phyloP scores from a whole-genome alignment of 2,797 vertebrate species.

The Argyrosomus regius region DNA sequence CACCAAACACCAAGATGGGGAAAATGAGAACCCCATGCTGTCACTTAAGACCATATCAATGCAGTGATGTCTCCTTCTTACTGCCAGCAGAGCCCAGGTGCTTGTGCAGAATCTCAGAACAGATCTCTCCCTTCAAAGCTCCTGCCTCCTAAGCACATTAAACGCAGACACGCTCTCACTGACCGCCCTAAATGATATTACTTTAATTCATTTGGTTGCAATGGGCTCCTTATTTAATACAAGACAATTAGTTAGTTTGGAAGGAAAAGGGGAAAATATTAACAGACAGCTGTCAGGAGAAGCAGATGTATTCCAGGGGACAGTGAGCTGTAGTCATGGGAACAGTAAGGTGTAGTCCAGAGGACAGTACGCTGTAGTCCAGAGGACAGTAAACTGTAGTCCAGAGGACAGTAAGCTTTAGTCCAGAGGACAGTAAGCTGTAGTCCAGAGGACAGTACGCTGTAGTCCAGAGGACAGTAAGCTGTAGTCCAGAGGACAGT shows the following conservation, averaged over 20 bases:
- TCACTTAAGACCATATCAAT: conserved; percentile 59
- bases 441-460: too few relatives aligned
- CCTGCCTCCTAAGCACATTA: conserved; percentile 63
- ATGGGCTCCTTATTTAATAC: conserved; percentile 69
- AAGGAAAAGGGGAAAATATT: conserved; percentile 40
- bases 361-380: background rate
- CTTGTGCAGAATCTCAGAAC: conserved; percentile 38
- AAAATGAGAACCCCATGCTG: conserved; percentile 74
- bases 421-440: too few relatives aligned
- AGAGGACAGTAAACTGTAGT: too few relatives aligned
- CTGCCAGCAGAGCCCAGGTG: conserved; percentile 60
- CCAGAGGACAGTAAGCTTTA: too few relatives aligned
- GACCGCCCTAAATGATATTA: conserved; percentile 73
- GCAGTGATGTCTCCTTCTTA: conserved; percentile 36
- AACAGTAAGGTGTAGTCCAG: too few relatives aligned
- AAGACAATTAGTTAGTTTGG: conserved; percentile 48
- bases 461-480: too few relatives aligned
- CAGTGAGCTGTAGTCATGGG: conserved; percentile 1
- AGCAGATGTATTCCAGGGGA: conserved; percentile 19
- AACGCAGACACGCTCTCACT: conserved; percentile 52
- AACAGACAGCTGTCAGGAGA: conserved; percentile 47
- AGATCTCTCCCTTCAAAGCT: conserved; percentile 63
- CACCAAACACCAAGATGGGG: conserved; percentile 37
- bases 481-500: too few relatives aligned
- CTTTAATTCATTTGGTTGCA: conserved; percentile 64